Evolutionary conservation across 1,140 invertebrate genomes (phyloP).

Genomic region (Philotrypesis tridentata): DNA sequence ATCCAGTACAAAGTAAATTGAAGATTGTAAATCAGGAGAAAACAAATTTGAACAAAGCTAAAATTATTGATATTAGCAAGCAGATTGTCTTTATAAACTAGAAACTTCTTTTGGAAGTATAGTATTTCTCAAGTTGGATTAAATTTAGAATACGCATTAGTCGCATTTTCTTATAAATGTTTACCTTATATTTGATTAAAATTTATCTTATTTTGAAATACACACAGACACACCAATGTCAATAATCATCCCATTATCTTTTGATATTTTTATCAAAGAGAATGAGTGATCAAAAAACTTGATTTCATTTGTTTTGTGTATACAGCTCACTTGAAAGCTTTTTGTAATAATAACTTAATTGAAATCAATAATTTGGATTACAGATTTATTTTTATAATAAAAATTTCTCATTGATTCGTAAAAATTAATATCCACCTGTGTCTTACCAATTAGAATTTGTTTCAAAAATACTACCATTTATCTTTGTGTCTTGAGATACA

Average conservation of each 20-base stretch:
- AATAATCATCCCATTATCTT: not conserved
- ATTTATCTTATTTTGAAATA: not conserved
- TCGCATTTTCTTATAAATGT: not conserved
- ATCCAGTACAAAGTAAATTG: conserved; percentile 7
- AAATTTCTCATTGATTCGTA: no score
- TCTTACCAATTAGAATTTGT: no score
- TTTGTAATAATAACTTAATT: no score
- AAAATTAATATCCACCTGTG: no score
- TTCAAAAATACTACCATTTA: no score
- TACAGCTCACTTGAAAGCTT: not conserved
- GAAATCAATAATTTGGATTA: no score
- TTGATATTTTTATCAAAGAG: not conserved
- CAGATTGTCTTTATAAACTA: not conserved
- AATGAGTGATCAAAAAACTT: not conserved
- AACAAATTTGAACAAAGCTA: not conserved
- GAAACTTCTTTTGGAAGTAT: not conserved
- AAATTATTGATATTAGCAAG: not conserved
- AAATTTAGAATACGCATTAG: not conserved
- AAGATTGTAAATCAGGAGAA: not conserved
- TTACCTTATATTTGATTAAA: not conserved
- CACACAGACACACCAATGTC: not conserved
- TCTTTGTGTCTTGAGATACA: no score
- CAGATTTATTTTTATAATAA: no score
- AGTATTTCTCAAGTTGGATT: not conserved
- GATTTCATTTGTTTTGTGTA: not conserved